Percentiles rank a stretch among this genome's conserved stretches.
These are phyloP conservation scores for Glaucopsyche alexis DNA, from an alignment of 2,888 invertebrate genomes.

Conservation along the genomic window DNA sequence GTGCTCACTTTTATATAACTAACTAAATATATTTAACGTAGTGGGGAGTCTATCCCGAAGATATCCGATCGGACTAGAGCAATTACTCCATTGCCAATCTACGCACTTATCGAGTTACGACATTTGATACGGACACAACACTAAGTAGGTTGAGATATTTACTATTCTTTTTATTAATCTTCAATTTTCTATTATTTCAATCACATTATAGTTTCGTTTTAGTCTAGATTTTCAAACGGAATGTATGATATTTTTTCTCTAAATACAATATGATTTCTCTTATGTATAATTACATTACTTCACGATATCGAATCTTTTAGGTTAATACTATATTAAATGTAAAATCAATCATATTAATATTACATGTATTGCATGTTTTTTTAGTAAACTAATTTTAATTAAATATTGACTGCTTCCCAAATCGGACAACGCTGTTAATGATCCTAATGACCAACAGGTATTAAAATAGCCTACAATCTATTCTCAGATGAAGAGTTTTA, in stretches of 20 bases:
- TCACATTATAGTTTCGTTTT: slow-evolving; percentile 1
- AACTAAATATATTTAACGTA: slow-evolving; percentile 68
- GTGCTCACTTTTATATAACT: slow-evolving; percentile 76
- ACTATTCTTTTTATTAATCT: slow-evolving; percentile 37
- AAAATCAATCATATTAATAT: no score
- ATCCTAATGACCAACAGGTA: no score
- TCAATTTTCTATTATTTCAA: slow-evolving; percentile 21
- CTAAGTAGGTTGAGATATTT: slow-evolving; percentile 62
- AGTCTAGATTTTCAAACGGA: neutral
- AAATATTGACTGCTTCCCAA: no score
- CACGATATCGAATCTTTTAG: no score
- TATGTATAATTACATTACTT: neutral
- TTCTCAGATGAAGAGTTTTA: no score
- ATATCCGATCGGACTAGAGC: slow-evolving; percentile 75
- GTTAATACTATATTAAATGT: no score
- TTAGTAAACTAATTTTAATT: neutral
- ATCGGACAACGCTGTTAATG: no score
- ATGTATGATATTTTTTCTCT: neutral
- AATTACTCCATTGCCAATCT: slow-evolving; percentile 75
- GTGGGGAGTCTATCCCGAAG: slow-evolving; percentile 70
- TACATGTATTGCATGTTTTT: no score
- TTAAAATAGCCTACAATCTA: no score
- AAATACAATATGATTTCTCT: neutral
- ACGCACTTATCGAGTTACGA: slow-evolving; percentile 70
- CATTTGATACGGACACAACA: slow-evolving; percentile 57